phyloP scores from a whole-genome alignment of 2,113 vertebrate genomes.

The Glareola pratincola region DNA sequence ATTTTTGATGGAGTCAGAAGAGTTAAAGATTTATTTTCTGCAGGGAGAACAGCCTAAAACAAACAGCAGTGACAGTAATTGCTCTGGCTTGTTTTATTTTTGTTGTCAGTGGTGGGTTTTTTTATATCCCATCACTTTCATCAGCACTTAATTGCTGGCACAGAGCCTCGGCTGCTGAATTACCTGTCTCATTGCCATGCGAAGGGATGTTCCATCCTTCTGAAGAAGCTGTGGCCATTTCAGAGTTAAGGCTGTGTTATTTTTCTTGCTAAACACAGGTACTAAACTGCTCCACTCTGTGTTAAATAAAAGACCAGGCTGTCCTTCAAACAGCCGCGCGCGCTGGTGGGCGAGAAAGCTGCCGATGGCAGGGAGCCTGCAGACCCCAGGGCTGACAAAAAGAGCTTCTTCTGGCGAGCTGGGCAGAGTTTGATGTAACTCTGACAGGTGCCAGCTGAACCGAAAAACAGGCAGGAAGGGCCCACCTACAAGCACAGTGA shows the following conservation, averaged over 20 bases:
- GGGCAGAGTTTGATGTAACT: neutral
- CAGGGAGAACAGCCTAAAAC: neutral
- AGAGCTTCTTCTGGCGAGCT: neutral
- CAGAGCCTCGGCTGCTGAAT: neutral
- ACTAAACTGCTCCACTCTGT: neutral
- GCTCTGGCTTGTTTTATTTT: conserved; percentile 1
- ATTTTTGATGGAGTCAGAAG: neutral
- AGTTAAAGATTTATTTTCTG: neutral
- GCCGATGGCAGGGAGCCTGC: neutral
- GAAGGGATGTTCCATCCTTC: neutral
- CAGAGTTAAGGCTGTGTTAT: neutral
- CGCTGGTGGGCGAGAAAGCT: neutral
- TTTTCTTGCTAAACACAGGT: neutral
- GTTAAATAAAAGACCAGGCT: neutral
- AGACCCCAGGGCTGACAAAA: accelerated
- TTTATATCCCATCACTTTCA: neutral
- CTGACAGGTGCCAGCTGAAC: neutral
- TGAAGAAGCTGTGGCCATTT: neutral
- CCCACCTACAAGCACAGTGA: neutral
- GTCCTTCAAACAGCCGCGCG: neutral
- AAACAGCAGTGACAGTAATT: conserved; percentile 9
- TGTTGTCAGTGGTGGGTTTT: neutral
- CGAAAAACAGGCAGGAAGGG: neutral
- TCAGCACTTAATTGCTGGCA: conserved; percentile 7
- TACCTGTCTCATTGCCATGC: neutral